Evolutionary conservation across 23 tunicate species (phyloP).

Genomic region (Ascidia mentula): DNA sequence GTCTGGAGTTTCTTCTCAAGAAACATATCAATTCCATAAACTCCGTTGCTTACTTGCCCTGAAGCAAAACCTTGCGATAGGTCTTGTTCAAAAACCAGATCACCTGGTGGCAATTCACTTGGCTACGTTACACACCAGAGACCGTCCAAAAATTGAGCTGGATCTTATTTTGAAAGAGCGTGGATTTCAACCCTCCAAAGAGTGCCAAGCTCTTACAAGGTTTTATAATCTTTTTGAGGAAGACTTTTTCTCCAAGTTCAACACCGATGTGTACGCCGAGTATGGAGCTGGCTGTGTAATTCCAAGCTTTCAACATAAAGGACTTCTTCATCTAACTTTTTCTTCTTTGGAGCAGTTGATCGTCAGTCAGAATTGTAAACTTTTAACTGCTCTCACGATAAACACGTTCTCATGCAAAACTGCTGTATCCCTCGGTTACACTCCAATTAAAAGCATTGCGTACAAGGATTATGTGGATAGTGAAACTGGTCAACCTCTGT

Average conservation of each 20-base stretch:
- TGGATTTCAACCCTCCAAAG: background rate
- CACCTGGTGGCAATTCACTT: background rate
- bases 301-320: no score
- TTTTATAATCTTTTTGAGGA: background rate
- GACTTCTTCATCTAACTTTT: no score
- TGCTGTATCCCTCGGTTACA: no score
- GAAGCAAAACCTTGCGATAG: background rate
- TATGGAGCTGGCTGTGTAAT: no score
- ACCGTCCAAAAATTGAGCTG: background rate
- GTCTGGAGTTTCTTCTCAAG: background rate
- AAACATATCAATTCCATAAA: background rate
- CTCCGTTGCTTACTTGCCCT: background rate
- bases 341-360: no score
- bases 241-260: background rate
- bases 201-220: background rate
- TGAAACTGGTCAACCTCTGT: no score
- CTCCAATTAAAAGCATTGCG: no score
- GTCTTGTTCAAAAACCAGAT: background rate
- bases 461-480: no score
- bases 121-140: background rate
- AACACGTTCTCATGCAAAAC: no score
- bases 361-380: no score
- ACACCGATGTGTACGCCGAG: background rate
- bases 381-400: no score
- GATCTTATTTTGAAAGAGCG: background rate